Percentiles rank a stretch among this genome's conserved stretches.
phyloP scores from a whole-genome alignment of 2,797 vertebrate genomes.

The Cyprinodon diabolis region DNA sequence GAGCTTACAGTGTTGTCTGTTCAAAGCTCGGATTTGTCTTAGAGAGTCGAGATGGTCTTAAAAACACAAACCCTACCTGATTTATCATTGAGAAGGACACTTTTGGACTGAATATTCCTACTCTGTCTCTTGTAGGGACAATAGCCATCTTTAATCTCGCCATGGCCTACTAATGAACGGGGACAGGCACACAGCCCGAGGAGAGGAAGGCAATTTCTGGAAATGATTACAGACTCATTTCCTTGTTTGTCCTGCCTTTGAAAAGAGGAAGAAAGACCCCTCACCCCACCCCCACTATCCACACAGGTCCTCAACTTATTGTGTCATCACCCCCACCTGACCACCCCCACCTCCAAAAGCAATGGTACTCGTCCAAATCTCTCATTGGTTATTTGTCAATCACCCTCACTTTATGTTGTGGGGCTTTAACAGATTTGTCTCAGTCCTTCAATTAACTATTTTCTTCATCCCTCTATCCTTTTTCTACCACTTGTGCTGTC shows the following conservation, averaged over 20 bases:
- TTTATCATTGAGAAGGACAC: conserved; percentile 42
- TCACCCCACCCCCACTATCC: conserved; percentile 41
- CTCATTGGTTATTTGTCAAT: conserved; percentile 67
- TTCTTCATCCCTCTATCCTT: conserved; percentile 59
- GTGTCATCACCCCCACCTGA: conserved; percentile 52
- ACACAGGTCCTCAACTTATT: conserved; percentile 62
- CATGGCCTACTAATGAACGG: conserved; percentile 79
- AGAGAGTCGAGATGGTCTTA: neutral
- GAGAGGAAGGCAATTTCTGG: conserved; percentile 82
- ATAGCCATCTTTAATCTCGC: conserved; percentile 81
- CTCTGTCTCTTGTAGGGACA: conserved; percentile 51
- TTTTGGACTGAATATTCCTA: conserved; percentile 40
- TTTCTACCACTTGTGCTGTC: conserved; percentile 54
- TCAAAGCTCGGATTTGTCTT: conserved; percentile 17
- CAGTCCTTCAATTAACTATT: conserved; percentile 70
- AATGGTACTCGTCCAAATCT: conserved; percentile 53
- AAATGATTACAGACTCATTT: conserved; percentile 89
- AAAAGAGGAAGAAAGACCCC: conserved; percentile 69
- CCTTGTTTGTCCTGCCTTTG: conserved; percentile 88
- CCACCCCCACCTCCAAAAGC: conserved; percentile 28
- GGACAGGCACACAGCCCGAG: conserved; percentile 70
- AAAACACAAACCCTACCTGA: conserved; percentile 34
- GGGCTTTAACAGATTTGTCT: conserved; percentile 73
- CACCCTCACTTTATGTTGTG: conserved; percentile 57
- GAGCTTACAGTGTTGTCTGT: neutral